Conservation (phyloP, 2,888 invertebrate species). For the Mythimna vitellina region DNA sequence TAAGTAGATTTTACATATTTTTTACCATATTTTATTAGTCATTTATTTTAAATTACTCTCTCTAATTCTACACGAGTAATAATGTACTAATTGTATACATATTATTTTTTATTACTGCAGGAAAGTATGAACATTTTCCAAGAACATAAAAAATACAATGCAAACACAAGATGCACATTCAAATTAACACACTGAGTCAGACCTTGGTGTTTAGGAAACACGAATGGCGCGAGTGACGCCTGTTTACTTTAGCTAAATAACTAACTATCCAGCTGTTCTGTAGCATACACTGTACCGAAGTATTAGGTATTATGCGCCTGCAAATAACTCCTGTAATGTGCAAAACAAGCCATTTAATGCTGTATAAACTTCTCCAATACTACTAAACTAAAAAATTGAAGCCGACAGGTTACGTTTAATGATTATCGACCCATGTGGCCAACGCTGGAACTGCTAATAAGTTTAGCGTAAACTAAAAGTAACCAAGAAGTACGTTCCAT, state of each 20-base stretch:
- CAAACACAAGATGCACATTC: constrained; percentile 17
- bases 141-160: constrained; percentile 21
- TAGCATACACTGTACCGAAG: constrained; percentile 19
- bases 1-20: not conserved
- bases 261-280: constrained; percentile 57
- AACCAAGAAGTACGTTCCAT: constrained; percentile 34
- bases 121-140: constrained; percentile 1
- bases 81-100: not conserved
- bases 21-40: not conserved
- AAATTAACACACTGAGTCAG: constrained; percentile 37
- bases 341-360: constrained; percentile 6
- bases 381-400: constrained; percentile 42
- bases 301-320: constrained; percentile 5
- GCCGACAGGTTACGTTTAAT: constrained; percentile 68
- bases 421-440: constrained; percentile 81
- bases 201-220: constrained; percentile 43
- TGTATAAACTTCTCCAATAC: constrained; percentile 12
- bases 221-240: constrained; percentile 60
- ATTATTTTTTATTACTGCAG: too few species aligned
- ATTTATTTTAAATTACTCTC: not conserved
- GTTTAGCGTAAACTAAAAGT: constrained; percentile 33
- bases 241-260: constrained; percentile 58
- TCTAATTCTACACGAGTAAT: not conserved
- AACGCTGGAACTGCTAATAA: constrained; percentile 50
- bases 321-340: not conserved